phyloP scores from a whole-genome alignment of 2,797 vertebrate genomes.

The Xerus rutilus region DNA sequence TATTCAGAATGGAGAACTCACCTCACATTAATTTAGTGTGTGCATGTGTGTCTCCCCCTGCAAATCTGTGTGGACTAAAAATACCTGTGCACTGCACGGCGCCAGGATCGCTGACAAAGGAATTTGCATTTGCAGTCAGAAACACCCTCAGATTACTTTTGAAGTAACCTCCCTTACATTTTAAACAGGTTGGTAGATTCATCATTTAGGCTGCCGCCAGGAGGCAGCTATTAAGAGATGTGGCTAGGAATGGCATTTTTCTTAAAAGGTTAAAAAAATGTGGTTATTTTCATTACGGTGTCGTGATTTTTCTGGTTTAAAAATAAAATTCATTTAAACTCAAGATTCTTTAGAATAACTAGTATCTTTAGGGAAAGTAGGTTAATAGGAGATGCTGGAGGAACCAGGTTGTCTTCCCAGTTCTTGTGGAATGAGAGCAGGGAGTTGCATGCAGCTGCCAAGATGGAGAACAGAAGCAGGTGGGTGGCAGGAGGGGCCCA shows the following conservation, averaged over 20 bases:
- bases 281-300: constrained; percentile 73
- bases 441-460: background rate
- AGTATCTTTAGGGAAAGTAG: constrained; percentile 72
- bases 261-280: constrained; percentile 79
- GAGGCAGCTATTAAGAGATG: constrained; percentile 78
- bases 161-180: constrained; percentile 72
- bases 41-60: background rate
- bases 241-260: constrained; percentile 72
- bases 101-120: constrained; percentile 70
- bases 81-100: constrained; percentile 54
- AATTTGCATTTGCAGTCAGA: constrained; percentile 66
- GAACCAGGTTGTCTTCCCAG: constrained; percentile 64
- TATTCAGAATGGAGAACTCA: background rate
- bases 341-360: constrained; percentile 82
- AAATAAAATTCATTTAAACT: constrained; percentile 78
- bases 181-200: constrained; percentile 75
- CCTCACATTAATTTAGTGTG: background rate
- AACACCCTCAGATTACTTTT: constrained; percentile 47
- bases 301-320: constrained; percentile 82
- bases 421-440: constrained; percentile 62
- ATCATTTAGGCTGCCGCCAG: constrained; percentile 78
- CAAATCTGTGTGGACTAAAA: constrained; percentile 68
- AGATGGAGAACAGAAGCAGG: constrained; percentile 64
- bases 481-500: background rate
- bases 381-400: constrained; percentile 77